Evolutionary conservation across 1,140 invertebrate species (phyloP).

Genomic region (Scaptomyza montana): DNA sequence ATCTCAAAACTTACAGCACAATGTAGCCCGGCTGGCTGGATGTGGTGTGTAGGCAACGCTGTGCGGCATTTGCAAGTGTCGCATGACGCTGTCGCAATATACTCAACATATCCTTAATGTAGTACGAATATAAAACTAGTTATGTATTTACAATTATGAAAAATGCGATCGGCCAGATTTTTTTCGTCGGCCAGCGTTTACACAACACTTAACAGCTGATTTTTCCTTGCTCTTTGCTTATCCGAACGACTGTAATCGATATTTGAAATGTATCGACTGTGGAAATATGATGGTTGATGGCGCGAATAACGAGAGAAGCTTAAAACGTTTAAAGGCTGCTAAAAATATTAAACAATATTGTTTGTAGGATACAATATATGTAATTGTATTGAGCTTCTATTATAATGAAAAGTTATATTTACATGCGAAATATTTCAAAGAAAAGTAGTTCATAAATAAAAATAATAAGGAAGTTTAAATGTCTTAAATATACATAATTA

Average conservation of each 20-base stretch:
- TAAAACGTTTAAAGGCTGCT: no score
- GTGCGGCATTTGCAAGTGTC: slow-evolving; percentile 35
- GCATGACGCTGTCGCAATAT: slow-evolving; percentile 58
- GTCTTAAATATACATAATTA: neutral
- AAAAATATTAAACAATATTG: no score
- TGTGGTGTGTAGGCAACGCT: slow-evolving; percentile 62
- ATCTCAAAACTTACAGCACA: slow-evolving; percentile 70
- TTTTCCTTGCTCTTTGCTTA: slow-evolving; percentile 8
- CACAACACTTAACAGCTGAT: slow-evolving; percentile 55
- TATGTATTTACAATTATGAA: slow-evolving; percentile 50
- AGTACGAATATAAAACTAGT: slow-evolving; percentile 23
- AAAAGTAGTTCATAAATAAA: no score
- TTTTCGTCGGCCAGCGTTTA: slow-evolving; percentile 56
- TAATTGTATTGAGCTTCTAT: no score
- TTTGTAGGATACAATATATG: no score
- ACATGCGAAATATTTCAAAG: no score
- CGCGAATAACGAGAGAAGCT: neutral
- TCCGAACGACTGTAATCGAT: slow-evolving; percentile 3
- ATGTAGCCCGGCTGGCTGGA: slow-evolving; percentile 66
- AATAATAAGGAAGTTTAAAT: no score
- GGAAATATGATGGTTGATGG: neutral
- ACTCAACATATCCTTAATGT: slow-evolving; percentile 58
- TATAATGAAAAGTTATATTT: no score
- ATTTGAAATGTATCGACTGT: slow-evolving; percentile 4
- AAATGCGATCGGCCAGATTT: slow-evolving; percentile 43